These are phyloP conservation scores for Eupleurogrammus muticus DNA, from an alignment of 2,797 vertebrate genomes.

Conservation along the genomic window DNA sequence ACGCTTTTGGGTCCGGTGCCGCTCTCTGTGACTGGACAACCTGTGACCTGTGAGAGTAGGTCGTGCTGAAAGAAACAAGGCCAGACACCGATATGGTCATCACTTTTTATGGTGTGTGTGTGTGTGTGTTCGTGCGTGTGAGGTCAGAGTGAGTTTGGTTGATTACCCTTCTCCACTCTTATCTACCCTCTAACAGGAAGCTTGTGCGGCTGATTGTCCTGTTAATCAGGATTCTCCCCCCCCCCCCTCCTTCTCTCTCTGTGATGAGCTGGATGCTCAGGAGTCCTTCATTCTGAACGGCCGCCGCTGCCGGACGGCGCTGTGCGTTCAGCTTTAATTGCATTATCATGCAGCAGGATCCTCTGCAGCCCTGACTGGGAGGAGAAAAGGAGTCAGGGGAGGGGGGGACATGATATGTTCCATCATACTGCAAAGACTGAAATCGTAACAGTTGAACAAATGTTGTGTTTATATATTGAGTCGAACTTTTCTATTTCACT, in stretches of 20 bases:
- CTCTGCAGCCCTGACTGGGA: neutral
- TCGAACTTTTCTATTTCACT: too few species aligned
- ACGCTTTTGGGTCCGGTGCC: too few species aligned
- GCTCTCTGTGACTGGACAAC: too few species aligned
- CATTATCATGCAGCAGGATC: constrained; percentile 43
- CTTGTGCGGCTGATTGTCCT: constrained; percentile 54
- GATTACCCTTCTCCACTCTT: constrained; percentile 55
- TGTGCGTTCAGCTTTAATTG: constrained; percentile 40
- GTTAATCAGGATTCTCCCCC: constrained; percentile 57
- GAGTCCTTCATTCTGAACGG: constrained; percentile 24
- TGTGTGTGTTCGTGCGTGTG: neutral
- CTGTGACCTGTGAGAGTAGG: too few species aligned
- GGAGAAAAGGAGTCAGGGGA: neutral
- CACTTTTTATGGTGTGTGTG: neutral
- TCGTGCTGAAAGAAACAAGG: too few species aligned
- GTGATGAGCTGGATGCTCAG: constrained; percentile 62
- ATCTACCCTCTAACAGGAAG: constrained; percentile 62
- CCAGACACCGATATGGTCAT: too few species aligned
- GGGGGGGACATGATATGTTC: too few species aligned
- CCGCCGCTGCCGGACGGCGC: neutral
- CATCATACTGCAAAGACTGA: too few species aligned
- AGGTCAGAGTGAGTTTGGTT: constrained; percentile 30
- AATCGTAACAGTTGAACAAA: too few species aligned
- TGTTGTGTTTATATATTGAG: too few species aligned
- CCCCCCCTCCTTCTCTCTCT: constrained; percentile 54